Evolutionary conservation across 2,113 vertebrate genomes (phyloP), one percentile per base, ranked within the genome.

Genomic region (Gymnogyps californianus): DNA sequence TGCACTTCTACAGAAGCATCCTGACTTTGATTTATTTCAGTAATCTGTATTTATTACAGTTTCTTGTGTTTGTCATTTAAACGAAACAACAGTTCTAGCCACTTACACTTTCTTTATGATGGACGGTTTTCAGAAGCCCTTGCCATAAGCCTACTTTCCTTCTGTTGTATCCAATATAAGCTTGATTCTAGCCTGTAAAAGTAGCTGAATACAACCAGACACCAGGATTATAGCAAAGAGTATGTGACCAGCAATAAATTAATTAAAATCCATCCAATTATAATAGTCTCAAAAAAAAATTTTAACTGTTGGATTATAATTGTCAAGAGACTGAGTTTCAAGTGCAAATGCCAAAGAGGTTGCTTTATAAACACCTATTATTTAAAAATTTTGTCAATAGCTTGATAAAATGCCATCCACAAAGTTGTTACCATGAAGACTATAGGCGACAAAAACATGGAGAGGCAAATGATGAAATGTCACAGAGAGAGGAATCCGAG

Each of bases 1-100:
- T 96, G 25, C 61, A 92, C 70, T 93, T 96, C 80, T 96, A 79
- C 52, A 92, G 66, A 82, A 96, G 12, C 29, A 76, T 61, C 62
- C 28, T 49, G 49, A 75, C 44, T 62, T 90, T 67, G 66, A 91
- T 76, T 91, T 91, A 71, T 91, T 95, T 80, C 38, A 31, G 28
- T 69, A 83, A 83, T 85, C 44, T 80, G 61, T 83, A 90, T 89
- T 90, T 78, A 91, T 54, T 87, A 83, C 15, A 67, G 40, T 32
- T 81, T 83, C 65, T 72, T 91, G 29, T 59, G 15, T 62, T 91
- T 82, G 40, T 20, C 16, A 74, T 54, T 91, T 76, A 79, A 90
- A 87, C 46, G 29, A 64, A 91, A 52, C 29, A 75, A 83, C 16
- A 67, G 9, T 62, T 87, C 38, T 51, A 93, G 52, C 15, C 36